These are phyloP conservation scores for Synchiropus splendidus DNA, from an alignment of 2,113 vertebrate genomes.

Conservation along the genomic window DNA sequence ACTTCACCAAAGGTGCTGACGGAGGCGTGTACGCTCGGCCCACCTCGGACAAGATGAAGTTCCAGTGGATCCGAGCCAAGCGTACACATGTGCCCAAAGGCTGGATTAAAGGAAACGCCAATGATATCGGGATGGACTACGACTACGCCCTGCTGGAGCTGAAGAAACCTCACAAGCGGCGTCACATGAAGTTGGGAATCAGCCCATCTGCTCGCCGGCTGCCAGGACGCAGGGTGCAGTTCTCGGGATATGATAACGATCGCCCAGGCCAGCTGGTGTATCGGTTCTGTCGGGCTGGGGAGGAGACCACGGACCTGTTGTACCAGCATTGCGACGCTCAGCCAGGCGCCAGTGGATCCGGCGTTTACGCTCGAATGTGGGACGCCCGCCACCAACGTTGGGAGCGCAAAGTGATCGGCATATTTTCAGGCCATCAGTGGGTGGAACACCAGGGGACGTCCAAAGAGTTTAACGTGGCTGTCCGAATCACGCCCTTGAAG, in stretches of 20 bases:
- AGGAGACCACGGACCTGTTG: slow-evolving; percentile 86
- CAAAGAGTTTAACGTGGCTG: slow-evolving; percentile 93
- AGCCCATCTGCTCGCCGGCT: slow-evolving; percentile 78
- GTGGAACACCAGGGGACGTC: slow-evolving; percentile 83
- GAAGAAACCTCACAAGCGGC: slow-evolving; percentile 88
- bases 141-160: slow-evolving; percentile 93
- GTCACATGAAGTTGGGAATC: slow-evolving; percentile 91
- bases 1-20: slow-evolving; percentile 51
- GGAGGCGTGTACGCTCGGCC: slow-evolving; percentile 27
- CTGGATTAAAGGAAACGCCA: slow-evolving; percentile 93
- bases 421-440: slow-evolving; percentile 98
- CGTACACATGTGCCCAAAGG: slow-evolving; percentile 96
- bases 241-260: slow-evolving; percentile 92
- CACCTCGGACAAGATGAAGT: slow-evolving; percentile 76
- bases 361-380: slow-evolving; percentile 94
- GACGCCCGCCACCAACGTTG: slow-evolving; percentile 76
- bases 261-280: slow-evolving; percentile 85
- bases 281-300: slow-evolving; percentile 85
- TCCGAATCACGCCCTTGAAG: slow-evolving; percentile 93
- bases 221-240: slow-evolving; percentile 85
- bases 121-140: slow-evolving; percentile 98
- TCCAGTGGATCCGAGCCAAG: slow-evolving; percentile 96
- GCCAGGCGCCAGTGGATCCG: slow-evolving; percentile 90
- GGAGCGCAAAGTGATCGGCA: slow-evolving; percentile 92
- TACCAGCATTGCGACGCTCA: slow-evolving; percentile 95